Conservation (phyloP, 2,113 vertebrate genomes). For the Vidua chalybeata region DNA sequence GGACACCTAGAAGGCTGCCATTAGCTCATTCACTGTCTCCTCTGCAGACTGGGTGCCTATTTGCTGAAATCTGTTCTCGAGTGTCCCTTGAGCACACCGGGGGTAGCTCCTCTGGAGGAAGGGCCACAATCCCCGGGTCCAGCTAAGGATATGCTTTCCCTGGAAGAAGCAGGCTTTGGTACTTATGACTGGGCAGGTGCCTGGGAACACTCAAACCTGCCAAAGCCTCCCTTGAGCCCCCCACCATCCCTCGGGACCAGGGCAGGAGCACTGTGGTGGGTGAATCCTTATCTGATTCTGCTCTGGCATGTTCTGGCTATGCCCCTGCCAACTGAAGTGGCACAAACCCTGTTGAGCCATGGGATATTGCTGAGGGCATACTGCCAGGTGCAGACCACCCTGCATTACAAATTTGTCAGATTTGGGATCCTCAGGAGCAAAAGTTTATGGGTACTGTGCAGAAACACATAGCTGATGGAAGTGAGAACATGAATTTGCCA, state of each 20-base stretch:
- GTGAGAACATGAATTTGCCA: background rate
- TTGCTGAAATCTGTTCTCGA: slow-evolving; percentile 21
- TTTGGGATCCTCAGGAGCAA: background rate
- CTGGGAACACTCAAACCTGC: background rate
- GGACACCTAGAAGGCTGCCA: slow-evolving; percentile 33
- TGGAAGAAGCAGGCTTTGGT: background rate
- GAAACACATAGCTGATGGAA: background rate
- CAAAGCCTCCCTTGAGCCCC: background rate
- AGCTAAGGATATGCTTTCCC: background rate
- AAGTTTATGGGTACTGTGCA: background rate
- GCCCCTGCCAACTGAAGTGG: fast-evolving
- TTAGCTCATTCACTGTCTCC: background rate
- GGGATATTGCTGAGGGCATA: background rate
- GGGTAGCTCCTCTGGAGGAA: background rate
- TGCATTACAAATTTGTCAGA: background rate
- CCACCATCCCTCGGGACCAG: fast-evolving
- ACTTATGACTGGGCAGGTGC: background rate
- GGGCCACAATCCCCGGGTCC: background rate
- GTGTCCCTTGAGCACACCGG: background rate
- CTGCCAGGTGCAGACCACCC: background rate
- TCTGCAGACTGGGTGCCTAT: slow-evolving; percentile 41
- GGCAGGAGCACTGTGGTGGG: background rate
- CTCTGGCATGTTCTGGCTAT: background rate
- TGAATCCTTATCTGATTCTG: background rate
- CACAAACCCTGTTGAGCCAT: background rate